Percentiles rank a stretch among this genome's conserved stretches.
Evolutionary conservation across 2,888 invertebrate genomes (phyloP).

Genomic region (Osmoderma eremita): DNA sequence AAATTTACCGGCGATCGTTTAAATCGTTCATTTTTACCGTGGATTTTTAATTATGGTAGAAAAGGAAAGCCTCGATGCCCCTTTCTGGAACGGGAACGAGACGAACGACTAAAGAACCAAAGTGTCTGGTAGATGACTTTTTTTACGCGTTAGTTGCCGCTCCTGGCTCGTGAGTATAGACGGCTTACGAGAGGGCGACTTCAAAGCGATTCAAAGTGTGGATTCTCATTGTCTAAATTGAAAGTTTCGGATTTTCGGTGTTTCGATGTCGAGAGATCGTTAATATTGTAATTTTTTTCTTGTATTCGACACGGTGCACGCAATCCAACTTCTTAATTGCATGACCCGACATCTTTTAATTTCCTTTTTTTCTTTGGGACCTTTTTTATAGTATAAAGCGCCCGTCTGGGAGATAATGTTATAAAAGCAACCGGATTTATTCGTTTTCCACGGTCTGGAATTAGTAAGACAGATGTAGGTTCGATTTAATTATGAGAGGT

Average conservation of each 20-base stretch:
- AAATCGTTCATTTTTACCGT: slow-evolving; percentile 40
- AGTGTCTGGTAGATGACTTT: slow-evolving; percentile 25
- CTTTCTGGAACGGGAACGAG: slow-evolving; percentile 1
- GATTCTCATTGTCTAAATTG: slow-evolving; percentile 42
- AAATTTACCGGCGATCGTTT: slow-evolving; percentile 40
- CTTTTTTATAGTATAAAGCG: too few species aligned
- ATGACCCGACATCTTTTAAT: slow-evolving; percentile 32
- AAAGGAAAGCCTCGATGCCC: slow-evolving; percentile 21
- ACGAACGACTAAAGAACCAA: slow-evolving; percentile 16
- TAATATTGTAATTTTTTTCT: slow-evolving; percentile 38
- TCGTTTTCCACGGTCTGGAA: slow-evolving; percentile 12
- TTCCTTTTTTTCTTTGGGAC: slow-evolving; percentile 8
- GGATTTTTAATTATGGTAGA: slow-evolving; percentile 41
- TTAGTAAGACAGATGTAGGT: slow-evolving; percentile 19
- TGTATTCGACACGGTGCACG: slow-evolving; percentile 27
- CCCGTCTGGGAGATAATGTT: neutral
- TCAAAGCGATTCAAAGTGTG: slow-evolving; percentile 31
- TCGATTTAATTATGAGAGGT: neutral
- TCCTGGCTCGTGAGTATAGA: neutral
- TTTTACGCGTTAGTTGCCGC: slow-evolving; percentile 21
- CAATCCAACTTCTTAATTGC: slow-evolving; percentile 31
- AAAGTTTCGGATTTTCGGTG: slow-evolving; percentile 40
- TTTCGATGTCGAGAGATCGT: slow-evolving; percentile 30
- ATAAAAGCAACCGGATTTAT: slow-evolving; percentile 25
- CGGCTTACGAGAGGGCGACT: neutral